Evolutionary conservation across 2,113 vertebrate species (phyloP).

Genomic region (Heliornis fulica): DNA sequence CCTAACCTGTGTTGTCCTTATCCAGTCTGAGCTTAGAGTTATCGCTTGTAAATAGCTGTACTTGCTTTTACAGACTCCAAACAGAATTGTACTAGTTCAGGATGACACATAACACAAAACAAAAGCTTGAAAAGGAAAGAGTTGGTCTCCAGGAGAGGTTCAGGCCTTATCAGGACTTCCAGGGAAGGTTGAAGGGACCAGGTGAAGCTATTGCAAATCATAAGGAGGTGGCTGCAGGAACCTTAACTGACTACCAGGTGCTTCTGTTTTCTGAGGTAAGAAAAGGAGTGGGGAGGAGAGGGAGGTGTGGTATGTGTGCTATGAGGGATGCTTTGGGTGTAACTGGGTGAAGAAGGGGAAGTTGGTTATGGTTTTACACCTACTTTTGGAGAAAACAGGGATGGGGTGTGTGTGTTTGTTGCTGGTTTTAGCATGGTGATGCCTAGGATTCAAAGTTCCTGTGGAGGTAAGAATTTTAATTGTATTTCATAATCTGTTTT

Average conservation of each 20-base stretch:
- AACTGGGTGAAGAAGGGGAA: background rate
- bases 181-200: background rate
- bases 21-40: background rate
- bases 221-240: background rate
- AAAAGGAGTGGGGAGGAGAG: background rate
- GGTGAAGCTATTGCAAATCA: background rate
- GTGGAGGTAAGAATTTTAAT: background rate
- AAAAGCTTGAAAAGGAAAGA: background rate
- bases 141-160: background rate
- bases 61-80: background rate
- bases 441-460: background rate
- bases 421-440: background rate
- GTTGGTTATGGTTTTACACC: rapidly evolving
- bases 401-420: background rate
- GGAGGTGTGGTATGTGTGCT: background rate
- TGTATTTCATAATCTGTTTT: background rate
- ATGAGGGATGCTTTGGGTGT: background rate
- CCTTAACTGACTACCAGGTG: background rate
- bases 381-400: background rate
- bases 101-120: background rate
- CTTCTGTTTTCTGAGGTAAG: background rate
- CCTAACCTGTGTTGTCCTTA: background rate
- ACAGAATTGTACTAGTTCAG: background rate
- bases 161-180: background rate
- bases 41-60: background rate